These are phyloP conservation scores for Trichosurus vulpecula DNA, from an alignment of 2,797 vertebrate genomes.

Conservation along the genomic window DNA sequence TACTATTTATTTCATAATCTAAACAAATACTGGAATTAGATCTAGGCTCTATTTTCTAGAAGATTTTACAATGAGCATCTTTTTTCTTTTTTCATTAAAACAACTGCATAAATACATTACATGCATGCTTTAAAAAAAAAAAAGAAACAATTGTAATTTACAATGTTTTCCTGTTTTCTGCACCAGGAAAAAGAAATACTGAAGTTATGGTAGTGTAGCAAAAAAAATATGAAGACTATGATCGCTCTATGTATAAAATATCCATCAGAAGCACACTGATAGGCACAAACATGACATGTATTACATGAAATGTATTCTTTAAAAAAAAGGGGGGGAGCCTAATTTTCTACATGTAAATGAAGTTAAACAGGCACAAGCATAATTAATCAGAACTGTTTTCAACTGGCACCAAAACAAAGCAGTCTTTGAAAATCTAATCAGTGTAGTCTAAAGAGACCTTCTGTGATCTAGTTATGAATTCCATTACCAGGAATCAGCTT, in stretches of 20 bases:
- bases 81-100: slow-evolving; percentile 75
- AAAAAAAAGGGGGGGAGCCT: slow-evolving; percentile 74
- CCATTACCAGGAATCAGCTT: slow-evolving; percentile 53
- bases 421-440: slow-evolving; percentile 74
- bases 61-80: slow-evolving; percentile 80
- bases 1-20: slow-evolving; percentile 83
- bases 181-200: slow-evolving; percentile 78
- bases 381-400: slow-evolving; percentile 80
- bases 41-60: slow-evolving; percentile 80
- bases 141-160: slow-evolving; percentile 81
- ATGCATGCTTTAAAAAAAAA: slow-evolving; percentile 77
- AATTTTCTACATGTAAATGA: slow-evolving; percentile 84
- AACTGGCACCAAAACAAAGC: slow-evolving; percentile 80
- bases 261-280: slow-evolving; percentile 86
- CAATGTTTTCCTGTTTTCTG: slow-evolving; percentile 77
- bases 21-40: slow-evolving; percentile 81
- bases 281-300: slow-evolving; percentile 84
- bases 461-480: slow-evolving; percentile 49
- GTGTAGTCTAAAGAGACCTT: slow-evolving; percentile 70
- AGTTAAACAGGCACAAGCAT: slow-evolving; percentile 83
- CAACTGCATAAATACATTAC: slow-evolving; percentile 79
- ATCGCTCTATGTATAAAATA: slow-evolving; percentile 79
- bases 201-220: slow-evolving; percentile 81
- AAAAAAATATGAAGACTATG: slow-evolving; percentile 74
- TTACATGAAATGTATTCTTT: slow-evolving; percentile 85